Percentiles rank a stretch among this genome's conserved stretches.
Evolutionary conservation across 2,113 vertebrate genomes (phyloP).

Genomic region (Chelonoidis abingdonii): DNA sequence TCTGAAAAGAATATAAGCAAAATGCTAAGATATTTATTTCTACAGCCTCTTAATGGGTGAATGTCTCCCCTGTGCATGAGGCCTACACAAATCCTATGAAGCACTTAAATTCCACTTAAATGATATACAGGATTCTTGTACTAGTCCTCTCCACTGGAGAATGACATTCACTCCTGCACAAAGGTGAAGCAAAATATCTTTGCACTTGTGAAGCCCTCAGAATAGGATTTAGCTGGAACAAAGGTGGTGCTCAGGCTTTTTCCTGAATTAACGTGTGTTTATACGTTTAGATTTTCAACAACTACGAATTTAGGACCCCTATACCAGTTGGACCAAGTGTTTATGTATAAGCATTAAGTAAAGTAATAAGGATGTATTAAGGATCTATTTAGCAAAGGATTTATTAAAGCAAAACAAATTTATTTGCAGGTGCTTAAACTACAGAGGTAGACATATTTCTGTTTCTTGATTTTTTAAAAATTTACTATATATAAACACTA

Average conservation of each 20-base stretch:
- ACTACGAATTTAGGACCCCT: background rate
- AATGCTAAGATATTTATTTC: background rate
- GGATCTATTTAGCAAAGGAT: background rate
- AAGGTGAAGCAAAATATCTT: background rate
- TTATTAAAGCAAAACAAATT: background rate
- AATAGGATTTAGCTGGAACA: background rate
- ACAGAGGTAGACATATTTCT: background rate
- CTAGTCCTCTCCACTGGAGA: background rate
- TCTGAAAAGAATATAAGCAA: conserved; percentile 33
- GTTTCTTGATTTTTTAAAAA: fast-evolving
- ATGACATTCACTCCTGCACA: background rate
- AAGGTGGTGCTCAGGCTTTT: fast-evolving
- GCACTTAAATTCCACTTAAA: background rate
- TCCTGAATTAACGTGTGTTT: background rate
- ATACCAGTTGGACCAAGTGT: background rate
- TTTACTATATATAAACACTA: background rate
- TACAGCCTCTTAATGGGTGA: background rate
- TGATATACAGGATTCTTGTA: background rate
- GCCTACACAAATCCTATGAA: background rate
- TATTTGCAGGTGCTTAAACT: background rate
- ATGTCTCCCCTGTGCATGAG: background rate
- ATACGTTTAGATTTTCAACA: background rate
- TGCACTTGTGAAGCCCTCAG: background rate
- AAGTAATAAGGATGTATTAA: background rate
- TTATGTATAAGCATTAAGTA: background rate